Conservation (phyloP, 1,140 invertebrate species). For the Diplogasteroides magnus region DNA sequence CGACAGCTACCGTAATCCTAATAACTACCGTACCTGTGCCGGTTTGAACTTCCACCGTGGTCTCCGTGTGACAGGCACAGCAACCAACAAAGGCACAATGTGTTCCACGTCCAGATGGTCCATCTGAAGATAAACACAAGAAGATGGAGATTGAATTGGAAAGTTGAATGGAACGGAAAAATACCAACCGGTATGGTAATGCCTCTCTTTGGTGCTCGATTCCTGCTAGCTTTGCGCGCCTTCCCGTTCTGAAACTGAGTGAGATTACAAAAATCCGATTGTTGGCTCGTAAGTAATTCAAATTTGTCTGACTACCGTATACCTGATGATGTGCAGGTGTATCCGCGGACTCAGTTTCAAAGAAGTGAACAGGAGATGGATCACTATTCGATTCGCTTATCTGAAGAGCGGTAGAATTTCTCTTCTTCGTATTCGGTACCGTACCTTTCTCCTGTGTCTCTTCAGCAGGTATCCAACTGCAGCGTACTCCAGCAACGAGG, state of each 20-base stretch:
- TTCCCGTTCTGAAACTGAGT: neutral
- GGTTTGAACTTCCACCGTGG: neutral
- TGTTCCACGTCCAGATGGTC: neutral
- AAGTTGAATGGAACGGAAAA: neutral
- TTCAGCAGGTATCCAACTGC: slow-evolving; percentile 55
- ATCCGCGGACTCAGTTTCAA: neutral
- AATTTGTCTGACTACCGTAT: too few species aligned
- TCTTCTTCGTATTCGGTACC: too few species aligned
- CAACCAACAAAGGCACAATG: neutral
- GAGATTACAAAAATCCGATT: neutral
- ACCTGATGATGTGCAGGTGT: too few species aligned
- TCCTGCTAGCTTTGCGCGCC: neutral
- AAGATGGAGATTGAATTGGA: neutral
- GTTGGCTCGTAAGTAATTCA: too few species aligned
- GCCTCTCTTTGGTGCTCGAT: neutral
- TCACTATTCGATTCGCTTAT: neutral
- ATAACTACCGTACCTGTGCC: neutral
- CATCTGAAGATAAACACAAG: neutral
- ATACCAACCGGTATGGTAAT: neutral
- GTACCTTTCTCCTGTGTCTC: slow-evolving; percentile 9
- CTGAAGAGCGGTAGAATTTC: too few species aligned
- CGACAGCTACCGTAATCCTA: neutral
- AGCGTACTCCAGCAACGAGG: slow-evolving; percentile 49
- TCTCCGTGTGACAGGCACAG: neutral
- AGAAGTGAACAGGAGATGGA: neutral